Evolutionary conservation across 2,797 vertebrate species (phyloP), one percentile per base, ranked within the genome.

Genomic region (Gymnothorax reevesii): DNA sequence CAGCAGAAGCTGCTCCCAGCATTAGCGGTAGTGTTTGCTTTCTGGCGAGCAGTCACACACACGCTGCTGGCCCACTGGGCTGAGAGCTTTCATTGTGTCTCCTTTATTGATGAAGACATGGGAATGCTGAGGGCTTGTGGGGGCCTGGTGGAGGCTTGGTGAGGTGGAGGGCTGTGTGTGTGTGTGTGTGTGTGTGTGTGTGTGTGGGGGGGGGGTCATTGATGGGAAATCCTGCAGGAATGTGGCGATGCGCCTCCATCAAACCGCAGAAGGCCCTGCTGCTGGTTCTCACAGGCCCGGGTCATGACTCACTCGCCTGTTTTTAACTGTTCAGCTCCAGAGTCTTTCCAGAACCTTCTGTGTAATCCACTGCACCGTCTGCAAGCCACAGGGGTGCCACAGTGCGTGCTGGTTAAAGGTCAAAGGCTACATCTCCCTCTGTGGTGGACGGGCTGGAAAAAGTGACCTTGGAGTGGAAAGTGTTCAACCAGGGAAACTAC

Each of bases 151-250:
- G 71, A 75, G 75, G 75, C 49, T 33, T 1, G 57, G 27, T 69
- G 9, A 84, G 88, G 83, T 86, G 89, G 89, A 75, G 82, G 82
- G 27, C 13, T 27, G 57, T 20, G 73, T 27, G 27, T 15, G 10
- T 59, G 55, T n/a, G 82, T 71, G 85, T 64, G 83, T 62, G 64
- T 42, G 2, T 27, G 20, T 22, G n/a, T 54, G 64, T 49, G 13
- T 54, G 62, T 42, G 10, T 42, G 22, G 13, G 5, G 17, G 85
- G 89, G 84, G 83, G 82, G 27, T 87, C 71, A 33, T 88, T 95
- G 93, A 94, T 95, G 95, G 95, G 93, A 95, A 96, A 96, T 89
- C 89, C 87, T 86, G 83, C 87, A 94, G 93, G 92, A 95, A 96
- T 96, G 92, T 92, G 92, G 92, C 90, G 90, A 95, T 93, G 94